Evolutionary conservation across 2,113 vertebrate species (phyloP).

Genomic region (Clarias batrachus): DNA sequence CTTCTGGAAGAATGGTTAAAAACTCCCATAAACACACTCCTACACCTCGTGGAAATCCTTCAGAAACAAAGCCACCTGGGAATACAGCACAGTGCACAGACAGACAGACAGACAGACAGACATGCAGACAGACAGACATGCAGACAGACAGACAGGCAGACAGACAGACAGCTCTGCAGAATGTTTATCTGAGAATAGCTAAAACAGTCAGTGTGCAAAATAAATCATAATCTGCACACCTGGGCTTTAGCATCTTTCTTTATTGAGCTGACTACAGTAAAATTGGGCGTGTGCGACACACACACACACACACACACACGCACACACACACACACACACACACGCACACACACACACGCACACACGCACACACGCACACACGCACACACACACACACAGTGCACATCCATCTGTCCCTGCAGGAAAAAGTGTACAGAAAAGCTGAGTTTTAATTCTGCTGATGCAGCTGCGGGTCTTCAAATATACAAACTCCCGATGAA

Average conservation of each 20-base stretch:
- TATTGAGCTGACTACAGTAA: conserved; percentile 29
- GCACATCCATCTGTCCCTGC: conserved; percentile 11
- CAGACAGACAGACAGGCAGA: background rate
- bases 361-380: background rate
- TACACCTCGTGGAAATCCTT: no score
- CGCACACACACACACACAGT: background rate
- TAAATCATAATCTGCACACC: background rate
- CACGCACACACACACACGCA: background rate
- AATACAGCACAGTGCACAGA: background rate
- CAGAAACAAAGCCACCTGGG: no score
- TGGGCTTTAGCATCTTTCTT: conserved; percentile 5
- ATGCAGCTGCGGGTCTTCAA: conserved; percentile 13
- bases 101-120: no score
- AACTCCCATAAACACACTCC: no score
- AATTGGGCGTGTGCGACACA: background rate
- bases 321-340: conserved; percentile 16
- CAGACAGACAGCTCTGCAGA: background rate
- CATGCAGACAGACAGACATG: background rate
- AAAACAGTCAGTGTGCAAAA: background rate
- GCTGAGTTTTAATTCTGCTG: conserved; percentile 2
- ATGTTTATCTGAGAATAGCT: background rate
- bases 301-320: background rate
- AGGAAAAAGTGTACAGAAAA: background rate
- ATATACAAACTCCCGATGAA: conserved; percentile 9
- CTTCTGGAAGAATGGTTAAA: no score